These are phyloP conservation scores for Periophthalmodon schlosseri DNA, from an alignment of 2,113 vertebrate genomes.

Conservation along the genomic window DNA sequence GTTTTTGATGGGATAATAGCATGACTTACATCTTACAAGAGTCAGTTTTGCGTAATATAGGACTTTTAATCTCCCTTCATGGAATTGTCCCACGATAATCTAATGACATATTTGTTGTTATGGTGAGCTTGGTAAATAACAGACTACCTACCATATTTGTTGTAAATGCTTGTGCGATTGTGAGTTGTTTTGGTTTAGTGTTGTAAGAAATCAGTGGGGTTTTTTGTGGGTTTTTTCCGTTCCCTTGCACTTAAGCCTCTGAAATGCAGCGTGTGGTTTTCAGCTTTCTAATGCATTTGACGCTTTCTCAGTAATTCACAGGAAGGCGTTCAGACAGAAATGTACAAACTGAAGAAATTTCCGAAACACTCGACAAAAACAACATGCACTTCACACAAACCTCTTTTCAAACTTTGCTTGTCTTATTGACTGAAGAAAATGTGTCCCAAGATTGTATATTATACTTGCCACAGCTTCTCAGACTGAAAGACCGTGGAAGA, in stretches of 20 bases:
- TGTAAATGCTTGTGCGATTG: background rate
- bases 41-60: no score
- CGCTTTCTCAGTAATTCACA: constrained; percentile 3
- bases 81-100: no score
- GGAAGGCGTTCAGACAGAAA: background rate
- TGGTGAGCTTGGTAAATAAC: background rate
- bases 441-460: background rate
- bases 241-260: background rate
- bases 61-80: no score
- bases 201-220: background rate
- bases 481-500: no score
- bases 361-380: background rate
- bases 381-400: background rate
- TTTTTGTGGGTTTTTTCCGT: background rate
- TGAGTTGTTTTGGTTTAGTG: background rate
- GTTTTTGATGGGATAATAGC: no score
- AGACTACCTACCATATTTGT: no score
- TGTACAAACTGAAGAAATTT: background rate
- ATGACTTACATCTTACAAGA: no score
- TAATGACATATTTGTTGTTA: background rate
- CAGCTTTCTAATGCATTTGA: background rate
- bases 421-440: background rate
- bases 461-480: background rate
- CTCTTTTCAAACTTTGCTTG: background rate
- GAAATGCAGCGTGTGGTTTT: background rate